Base-by-base conservation (phyloP, 1,140 invertebrate species). In the Drosophila burlai region DNA sequence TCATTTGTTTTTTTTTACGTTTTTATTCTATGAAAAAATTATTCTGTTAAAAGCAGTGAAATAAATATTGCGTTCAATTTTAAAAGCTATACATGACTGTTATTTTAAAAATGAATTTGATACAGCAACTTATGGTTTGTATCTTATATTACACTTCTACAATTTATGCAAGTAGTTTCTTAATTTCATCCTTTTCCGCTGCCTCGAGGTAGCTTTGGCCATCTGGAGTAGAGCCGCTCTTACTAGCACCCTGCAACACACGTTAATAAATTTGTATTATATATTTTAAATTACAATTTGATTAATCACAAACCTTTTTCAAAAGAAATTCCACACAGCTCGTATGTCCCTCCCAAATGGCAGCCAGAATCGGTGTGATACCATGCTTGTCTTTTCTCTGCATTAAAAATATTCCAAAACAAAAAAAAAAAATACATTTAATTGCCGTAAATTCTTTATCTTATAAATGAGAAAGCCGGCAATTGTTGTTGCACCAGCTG, bases 341-440 rank as follows among this genome's bases (percentile, higher is more conserved):
- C 57, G 96, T 97, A 92, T 99, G 98, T 54, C 97, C 98, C 94
- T 99, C 98, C 97, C 97, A 99, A 85, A 99, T 98, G 69, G 98
- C 98, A 75, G 98, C 97, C 77, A 99, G 93, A 43, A 99, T 94
- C 24, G 97, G 96, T 64, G 96, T 98, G 74, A 99, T 99, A 9
- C 97, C 98, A 95, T 98, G 97, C 94, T 98, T 98, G 93, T 99
- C 98, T 93, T 95, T 81, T 65, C 61, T 83, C 90, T 92, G 43
- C 31, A 71, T 49, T 52, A 40, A 2, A 63, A 68, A 59, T 54
- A 61, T 54, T 24, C 34, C 15, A 55, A 21, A 55, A 55, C 11
- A 15, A 38, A 57, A 47, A 34, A 47, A 34, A 1, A 46, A 2
- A 46, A 10, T 15, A 46, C 13, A 31, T 55, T 18, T 18, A 29